These are phyloP conservation scores for Psococerastis gibbosa DNA, from an alignment of 2,888 invertebrate species.

Conservation along the genomic window DNA sequence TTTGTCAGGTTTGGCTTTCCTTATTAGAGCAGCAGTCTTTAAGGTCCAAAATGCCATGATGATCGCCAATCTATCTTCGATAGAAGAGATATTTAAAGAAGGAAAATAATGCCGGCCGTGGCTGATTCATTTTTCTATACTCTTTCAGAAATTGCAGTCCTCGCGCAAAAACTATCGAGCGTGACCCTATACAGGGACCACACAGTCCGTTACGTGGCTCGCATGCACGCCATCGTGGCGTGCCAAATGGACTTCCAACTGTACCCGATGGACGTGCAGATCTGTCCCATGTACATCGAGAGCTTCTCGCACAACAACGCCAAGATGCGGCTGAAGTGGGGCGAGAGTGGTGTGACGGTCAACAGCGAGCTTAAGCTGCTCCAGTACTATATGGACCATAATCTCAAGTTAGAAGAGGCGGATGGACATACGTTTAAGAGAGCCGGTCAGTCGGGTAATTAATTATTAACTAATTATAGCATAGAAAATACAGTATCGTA, in stretches of 20 bases:
- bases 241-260: conserved; percentile 77
- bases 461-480: too few relatives aligned
- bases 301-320: conserved; percentile 67
- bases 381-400: conserved; percentile 60
- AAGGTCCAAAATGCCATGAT: too few relatives aligned
- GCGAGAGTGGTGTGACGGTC: conserved; percentile 50
- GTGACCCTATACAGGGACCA: conserved; percentile 62
- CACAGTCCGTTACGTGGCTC: conserved; percentile 57
- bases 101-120: too few relatives aligned
- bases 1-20: too few relatives aligned
- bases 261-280: conserved; percentile 73
- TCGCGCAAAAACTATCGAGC: conserved; percentile 63
- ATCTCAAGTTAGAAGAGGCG: conserved; percentile 48
- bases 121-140: conserved; percentile 11
- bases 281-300: conserved; percentile 64
- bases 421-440: conserved; percentile 58
- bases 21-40: too few relatives aligned
- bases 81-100: too few relatives aligned
- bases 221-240: conserved; percentile 70
- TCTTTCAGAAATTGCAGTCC: conserved; percentile 53
- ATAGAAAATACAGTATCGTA: too few relatives aligned
- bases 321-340: conserved; percentile 58
- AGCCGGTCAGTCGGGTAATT: conserved; percentile 36
- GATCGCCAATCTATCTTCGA: too few relatives aligned
- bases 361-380: conserved; percentile 61